phyloP scores from a whole-genome alignment of 1,140 invertebrate genomes.

The Pachypeltis micranthus region DNA sequence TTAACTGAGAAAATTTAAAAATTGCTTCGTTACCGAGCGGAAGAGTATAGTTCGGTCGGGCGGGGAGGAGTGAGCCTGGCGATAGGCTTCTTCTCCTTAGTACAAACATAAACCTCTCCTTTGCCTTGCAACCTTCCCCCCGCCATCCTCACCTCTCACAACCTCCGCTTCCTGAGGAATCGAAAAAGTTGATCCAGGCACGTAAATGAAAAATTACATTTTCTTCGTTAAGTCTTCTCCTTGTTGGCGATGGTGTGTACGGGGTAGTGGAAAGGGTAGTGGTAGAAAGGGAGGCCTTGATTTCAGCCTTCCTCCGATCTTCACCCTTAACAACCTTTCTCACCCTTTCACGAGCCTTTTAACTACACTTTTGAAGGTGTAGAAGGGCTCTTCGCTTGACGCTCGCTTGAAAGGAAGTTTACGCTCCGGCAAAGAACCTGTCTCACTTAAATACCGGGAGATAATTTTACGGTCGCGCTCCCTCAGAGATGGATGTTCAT shows the following conservation, averaged over 20 bases:
- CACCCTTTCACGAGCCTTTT: not conserved
- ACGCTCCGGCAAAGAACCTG: not conserved
- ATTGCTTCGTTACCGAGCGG: slow-evolving; percentile 24
- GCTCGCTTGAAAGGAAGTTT: not conserved
- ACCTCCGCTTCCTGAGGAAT: slow-evolving; percentile 20
- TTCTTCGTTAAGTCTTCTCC: slow-evolving; percentile 27
- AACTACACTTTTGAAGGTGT: not conserved
- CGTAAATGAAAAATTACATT: slow-evolving; percentile 30
- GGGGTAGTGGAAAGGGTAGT: not conserved
- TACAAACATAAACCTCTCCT: slow-evolving; percentile 19
- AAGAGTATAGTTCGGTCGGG: too few relatives aligned
- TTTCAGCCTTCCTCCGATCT: not conserved
- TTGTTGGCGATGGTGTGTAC: not conserved
- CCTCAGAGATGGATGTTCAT: too few relatives aligned
- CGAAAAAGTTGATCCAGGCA: slow-evolving; percentile 29
- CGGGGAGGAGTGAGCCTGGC: slow-evolving; percentile 13
- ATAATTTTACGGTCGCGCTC: too few relatives aligned
- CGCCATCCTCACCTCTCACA: too few relatives aligned
- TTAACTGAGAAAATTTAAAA: slow-evolving; percentile 29
- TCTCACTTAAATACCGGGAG: too few relatives aligned
- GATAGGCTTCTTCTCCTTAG: too few relatives aligned
- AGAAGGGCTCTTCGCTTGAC: not conserved
- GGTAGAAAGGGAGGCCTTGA: slow-evolving; percentile 6
- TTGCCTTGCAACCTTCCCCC: not conserved
- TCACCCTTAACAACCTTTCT: not conserved